phyloP scores from a whole-genome alignment of 2,888 invertebrate species.

The Tuberolachnus salignus region DNA sequence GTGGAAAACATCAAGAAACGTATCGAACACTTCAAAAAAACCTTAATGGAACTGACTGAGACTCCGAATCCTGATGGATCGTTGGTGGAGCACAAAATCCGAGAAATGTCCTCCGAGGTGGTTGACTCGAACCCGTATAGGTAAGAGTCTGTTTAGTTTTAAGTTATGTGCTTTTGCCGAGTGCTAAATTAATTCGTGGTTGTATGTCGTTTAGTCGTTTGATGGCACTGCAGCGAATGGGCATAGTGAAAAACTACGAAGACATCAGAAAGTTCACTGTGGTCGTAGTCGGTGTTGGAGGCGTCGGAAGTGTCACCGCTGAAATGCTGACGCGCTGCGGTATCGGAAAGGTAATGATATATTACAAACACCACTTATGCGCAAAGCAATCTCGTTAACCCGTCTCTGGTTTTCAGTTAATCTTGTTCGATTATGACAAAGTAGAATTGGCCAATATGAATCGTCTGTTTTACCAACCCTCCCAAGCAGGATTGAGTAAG shows the following conservation, averaged over 20 bases:
- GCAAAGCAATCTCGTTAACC: not conserved
- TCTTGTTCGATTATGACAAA: conserved; percentile 98
- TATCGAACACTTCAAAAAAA: conserved; percentile 55
- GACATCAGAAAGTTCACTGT: conserved; percentile 86
- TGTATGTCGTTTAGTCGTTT: conserved; percentile 74
- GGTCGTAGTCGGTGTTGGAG: conserved; percentile 95
- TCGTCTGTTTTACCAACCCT: conserved; percentile 95
- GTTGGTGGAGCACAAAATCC: conserved; percentile 59
- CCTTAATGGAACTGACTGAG: conserved; percentile 41
- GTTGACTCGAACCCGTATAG: conserved; percentile 98
- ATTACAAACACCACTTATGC: not conserved
- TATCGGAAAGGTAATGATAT: conserved; percentile 82
- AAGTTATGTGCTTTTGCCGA: too few species aligned
- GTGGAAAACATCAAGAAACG: conserved; percentile 51
- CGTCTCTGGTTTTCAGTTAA: conserved; percentile 68
- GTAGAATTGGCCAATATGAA: conserved; percentile 99
- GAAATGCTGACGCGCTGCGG: conserved; percentile 99
- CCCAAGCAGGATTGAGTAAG: conserved; percentile 95
- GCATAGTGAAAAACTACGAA: conserved; percentile 97
- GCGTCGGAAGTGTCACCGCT: conserved; percentile 99
- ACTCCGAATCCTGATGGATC: not conserved
- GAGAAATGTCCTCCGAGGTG: conserved; percentile 92
- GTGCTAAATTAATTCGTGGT: too few species aligned
- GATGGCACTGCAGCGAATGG: conserved; percentile 99
- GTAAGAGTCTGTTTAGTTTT: conserved; percentile 64